Conservation (phyloP, 2,113 vertebrate species). For the Tauraco erythrolophus region DNA sequence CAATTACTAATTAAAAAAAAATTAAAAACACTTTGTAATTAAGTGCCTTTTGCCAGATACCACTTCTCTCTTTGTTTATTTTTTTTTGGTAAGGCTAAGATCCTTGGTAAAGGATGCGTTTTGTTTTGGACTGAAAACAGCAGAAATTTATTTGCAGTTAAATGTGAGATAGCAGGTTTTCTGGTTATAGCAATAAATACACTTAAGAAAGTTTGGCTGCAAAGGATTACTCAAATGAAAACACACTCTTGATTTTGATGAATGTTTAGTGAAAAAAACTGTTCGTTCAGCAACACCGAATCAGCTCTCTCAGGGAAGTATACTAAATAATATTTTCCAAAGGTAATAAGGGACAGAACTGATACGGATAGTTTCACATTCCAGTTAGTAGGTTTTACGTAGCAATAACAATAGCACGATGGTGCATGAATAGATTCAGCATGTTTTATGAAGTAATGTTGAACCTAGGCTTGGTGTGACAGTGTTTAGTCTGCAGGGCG, state of each 20-base stretch:
- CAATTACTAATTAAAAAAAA: conserved; percentile 20
- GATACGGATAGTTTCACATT: background rate
- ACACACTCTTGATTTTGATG: background rate
- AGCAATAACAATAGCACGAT: background rate
- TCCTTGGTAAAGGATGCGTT: background rate
- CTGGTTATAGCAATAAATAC: background rate
- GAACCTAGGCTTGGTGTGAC: background rate
- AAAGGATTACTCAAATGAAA: background rate
- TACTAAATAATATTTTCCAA: background rate
- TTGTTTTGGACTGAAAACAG: background rate
- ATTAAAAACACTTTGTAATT: background rate
- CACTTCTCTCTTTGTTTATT: background rate
- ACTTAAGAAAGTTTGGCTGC: background rate
- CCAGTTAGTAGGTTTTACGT: background rate
- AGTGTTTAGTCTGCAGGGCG: background rate
- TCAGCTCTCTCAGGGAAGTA: background rate
- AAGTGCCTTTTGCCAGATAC: background rate
- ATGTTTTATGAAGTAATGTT: background rate
- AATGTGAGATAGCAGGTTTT: background rate
- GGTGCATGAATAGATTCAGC: background rate
- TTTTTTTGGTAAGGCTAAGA: background rate
- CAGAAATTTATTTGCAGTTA: background rate
- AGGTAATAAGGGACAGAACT: background rate
- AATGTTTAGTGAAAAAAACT: background rate
- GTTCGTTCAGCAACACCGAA: background rate